Conservation (phyloP, 2,888 invertebrate genomes). For the Diaphora mendica region DNA sequence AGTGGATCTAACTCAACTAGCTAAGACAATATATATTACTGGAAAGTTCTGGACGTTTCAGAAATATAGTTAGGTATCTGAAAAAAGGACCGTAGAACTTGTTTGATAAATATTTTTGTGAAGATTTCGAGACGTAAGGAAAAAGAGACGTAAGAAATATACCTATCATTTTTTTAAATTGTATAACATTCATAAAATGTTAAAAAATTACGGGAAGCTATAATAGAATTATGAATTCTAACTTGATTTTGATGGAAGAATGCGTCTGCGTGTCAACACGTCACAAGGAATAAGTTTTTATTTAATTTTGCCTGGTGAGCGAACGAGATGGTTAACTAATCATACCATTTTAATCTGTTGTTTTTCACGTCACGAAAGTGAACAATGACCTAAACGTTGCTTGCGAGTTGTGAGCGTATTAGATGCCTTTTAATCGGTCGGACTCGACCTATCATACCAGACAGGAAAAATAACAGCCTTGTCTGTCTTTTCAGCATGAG, state of each 20-base stretch:
- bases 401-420: background rate
- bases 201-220: background rate
- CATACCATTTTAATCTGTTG: slow-evolving; percentile 15
- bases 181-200: background rate
- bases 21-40: background rate
- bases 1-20: too few relatives aligned
- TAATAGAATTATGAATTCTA: background rate
- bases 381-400: background rate
- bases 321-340: slow-evolving; percentile 18
- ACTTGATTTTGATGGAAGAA: background rate
- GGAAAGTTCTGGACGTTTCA: background rate
- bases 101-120: too few relatives aligned
- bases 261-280: slow-evolving; percentile 17
- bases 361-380: background rate
- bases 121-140: too few relatives aligned
- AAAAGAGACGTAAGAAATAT: too few relatives aligned
- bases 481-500: background rate
- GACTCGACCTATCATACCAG: too few relatives aligned
- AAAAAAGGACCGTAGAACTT: background rate
- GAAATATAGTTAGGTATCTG: background rate
- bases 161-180: too few relatives aligned
- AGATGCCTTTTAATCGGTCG: background rate
- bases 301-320: slow-evolving; percentile 18
- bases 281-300: slow-evolving; percentile 14
- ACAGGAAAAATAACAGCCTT: background rate